Evolutionary conservation across 2,888 invertebrate genomes (phyloP), one percentile per base, ranked within the genome.

Genomic region (Pammene aurita): DNA sequence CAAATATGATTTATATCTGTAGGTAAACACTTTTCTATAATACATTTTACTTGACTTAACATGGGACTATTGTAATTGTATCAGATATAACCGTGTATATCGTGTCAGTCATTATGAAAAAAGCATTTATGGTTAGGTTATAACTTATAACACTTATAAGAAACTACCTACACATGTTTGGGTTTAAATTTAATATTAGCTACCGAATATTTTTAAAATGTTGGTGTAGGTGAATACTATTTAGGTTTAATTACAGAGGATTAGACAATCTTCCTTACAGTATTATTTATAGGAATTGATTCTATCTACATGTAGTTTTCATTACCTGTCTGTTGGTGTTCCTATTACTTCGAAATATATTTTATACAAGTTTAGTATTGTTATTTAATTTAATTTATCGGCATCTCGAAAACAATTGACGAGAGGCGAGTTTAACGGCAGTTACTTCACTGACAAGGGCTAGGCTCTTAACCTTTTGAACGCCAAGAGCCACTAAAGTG

Each of bases 241-340:
- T n/a, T n/a, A 55, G 14, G 35, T 58, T 35, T 57, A 42, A 11
- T 11, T 56, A 38, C 16, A 44, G 46, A 61, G 35, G 7, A 11
- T 63, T 7, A 0, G 44, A 58, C 44, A 46, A 44, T 63, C 44
- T 63, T 54, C n/a, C 11, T 61, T 44, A 63, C 63, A 68, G 67
- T 68, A 68, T 68, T 68, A 68, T 63, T 18, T 2, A 42, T 46
- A 62, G 10, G 34, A 50, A 46, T 16, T 58, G 16, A 16, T 14
- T n/a, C 0, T 62, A 14, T 38, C 5, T 9, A 18, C 26, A 56
- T 13, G 34, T 46, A 58, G 44, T 52, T 18, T 44, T 57, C 52
- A 57, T 35, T 44, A 16, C 11, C 7, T 46, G 35, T 63, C 11
- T 34, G 50, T 57, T 35, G 26, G 26, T 63, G 68, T 64, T 68